Base-by-base conservation (phyloP, 2,113 vertebrate genomes). In the Coturnix japonica region DNA sequence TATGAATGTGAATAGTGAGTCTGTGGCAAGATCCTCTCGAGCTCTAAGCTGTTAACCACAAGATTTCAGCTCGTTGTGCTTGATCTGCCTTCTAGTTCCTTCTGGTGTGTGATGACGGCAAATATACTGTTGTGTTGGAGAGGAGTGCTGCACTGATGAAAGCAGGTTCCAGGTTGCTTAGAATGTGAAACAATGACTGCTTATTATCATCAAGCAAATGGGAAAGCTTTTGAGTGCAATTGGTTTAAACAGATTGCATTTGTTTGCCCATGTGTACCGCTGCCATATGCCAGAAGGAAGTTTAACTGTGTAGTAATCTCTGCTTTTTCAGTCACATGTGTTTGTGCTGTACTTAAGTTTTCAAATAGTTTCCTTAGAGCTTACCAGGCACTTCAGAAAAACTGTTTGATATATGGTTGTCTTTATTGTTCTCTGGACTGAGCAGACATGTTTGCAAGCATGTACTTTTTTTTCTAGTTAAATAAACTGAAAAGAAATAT, bases 211-310 rank as follows among this genome's bases (percentile, higher is more conserved):
- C 5, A 18, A 56, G 46, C n/a, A 60, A 54, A 43, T 3, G 13
- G 53, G n/a, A 72, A 84, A 61, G 57, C 51, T 90, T 70, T 31
- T 11, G 79, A 54, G 74, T 54, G 75, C 69, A 56, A 72, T 56
- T 39, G 22, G 17, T 71, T 79, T 70, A 79, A 47, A 65, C 53
- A 85, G 59, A 61, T 71, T 83, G 90, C 64, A 7, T 72, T 64
- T 74, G 78, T 78, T 79, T 91, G 64, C 41, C 56, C 66, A 43
- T 28, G 81, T 61, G 49, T 86, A 13, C 30, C 49, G 5, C 59
- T 64, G 65, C 89, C 77, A 60, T 76, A 70, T 78, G 77, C 66
- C 63, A 49, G 39, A 26, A 59, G 59, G 41, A 75, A 73, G 33
- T 61, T 63, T 80, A 74, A 67, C 59, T 82, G 82, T 46, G 41